Evolutionary conservation across 2,797 vertebrate genomes (phyloP).

Genomic region (Schizopygopsis pylzovi): DNA sequence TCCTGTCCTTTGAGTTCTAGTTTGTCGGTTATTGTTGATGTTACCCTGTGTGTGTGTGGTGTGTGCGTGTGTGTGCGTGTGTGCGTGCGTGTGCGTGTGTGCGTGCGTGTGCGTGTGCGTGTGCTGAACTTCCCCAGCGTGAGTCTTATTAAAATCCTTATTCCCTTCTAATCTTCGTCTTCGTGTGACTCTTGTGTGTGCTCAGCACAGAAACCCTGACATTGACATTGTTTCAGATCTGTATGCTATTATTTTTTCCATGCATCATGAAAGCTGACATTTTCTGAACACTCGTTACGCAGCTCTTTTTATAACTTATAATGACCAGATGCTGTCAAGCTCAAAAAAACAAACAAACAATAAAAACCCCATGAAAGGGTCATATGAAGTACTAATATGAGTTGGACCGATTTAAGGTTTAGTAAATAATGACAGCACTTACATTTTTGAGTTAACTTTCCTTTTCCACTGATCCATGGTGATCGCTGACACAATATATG

Average conservation of each 20-base stretch:
- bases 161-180: too few relatives aligned
- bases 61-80: too few relatives aligned
- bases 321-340: not conserved
- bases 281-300: not conserved
- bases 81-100: too few relatives aligned
- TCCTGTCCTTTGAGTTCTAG: too few relatives aligned
- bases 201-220: too few relatives aligned
- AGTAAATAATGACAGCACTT: not conserved
- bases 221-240: not conserved
- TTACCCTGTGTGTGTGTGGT: too few relatives aligned
- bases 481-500: not conserved
- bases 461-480: not conserved
- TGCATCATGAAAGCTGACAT: not conserved
- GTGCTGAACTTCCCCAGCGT: too few relatives aligned
- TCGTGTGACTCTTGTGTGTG: too few relatives aligned
- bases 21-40: too few relatives aligned
- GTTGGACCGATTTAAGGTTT: not conserved
- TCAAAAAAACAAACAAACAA: not conserved
- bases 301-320: not conserved
- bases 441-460: conserved; percentile 20
- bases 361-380: not conserved
- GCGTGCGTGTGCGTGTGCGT: too few relatives aligned
- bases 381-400: not conserved
- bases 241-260: not conserved
- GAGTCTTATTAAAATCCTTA: too few relatives aligned